Evolutionary conservation across 1,140 invertebrate species (phyloP).

Genomic region (Portunus trituberculatus): DNA sequence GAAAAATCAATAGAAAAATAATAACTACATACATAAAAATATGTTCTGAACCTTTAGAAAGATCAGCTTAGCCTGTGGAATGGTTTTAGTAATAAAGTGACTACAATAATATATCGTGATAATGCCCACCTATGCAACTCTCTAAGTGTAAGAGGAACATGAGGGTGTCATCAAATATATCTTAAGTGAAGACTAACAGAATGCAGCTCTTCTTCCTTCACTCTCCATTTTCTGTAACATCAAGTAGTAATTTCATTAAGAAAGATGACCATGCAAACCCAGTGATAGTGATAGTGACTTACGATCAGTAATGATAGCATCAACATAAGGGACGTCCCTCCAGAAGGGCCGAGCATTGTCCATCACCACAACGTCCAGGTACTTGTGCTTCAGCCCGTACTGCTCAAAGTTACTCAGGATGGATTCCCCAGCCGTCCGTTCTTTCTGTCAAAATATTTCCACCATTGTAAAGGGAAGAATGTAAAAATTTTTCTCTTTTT

Average conservation of each 20-base stretch:
- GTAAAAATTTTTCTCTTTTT: no score
- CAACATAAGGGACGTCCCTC: constrained; percentile 87
- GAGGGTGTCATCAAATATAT: no score
- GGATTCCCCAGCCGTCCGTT: constrained; percentile 90
- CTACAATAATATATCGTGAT: no score
- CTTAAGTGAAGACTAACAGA: no score
- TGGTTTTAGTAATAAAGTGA: no score
- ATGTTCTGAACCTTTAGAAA: no score
- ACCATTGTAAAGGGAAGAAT: no score
- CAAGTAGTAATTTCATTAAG: not conserved
- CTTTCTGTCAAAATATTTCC: constrained; percentile 71
- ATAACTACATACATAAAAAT: no score
- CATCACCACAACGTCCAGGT: constrained; percentile 93
- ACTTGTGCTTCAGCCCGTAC: constrained; percentile 88
- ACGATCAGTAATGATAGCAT: constrained; percentile 95
- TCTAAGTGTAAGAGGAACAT: no score
- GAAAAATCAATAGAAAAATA: no score
- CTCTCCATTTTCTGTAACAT: not conserved
- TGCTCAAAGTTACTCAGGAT: constrained; percentile 92
- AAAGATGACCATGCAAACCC: not conserved
- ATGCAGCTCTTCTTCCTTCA: not conserved
- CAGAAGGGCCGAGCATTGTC: constrained; percentile 88
- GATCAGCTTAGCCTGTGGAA: no score
- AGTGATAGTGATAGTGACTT: not conserved
- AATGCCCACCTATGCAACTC: no score